Evolutionary conservation across 2,113 vertebrate genomes (phyloP).

Genomic region (Notechis scutatus): DNA sequence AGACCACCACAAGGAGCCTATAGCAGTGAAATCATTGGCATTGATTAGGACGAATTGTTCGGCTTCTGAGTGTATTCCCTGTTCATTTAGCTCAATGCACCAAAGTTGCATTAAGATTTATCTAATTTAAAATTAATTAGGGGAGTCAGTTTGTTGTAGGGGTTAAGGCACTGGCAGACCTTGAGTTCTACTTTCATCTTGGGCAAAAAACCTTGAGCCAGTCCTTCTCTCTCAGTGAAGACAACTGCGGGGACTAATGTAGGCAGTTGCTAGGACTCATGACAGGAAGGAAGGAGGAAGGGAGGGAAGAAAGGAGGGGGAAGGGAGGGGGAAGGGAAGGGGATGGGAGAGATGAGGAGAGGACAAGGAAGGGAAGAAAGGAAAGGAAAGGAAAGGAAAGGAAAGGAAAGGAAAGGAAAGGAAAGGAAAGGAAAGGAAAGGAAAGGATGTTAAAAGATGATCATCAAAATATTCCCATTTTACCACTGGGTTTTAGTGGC

Average conservation of each 20-base stretch:
- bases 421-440: background rate
- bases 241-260: background rate
- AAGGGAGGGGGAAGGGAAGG: too few relatives aligned
- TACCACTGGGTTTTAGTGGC: background rate
- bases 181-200: background rate
- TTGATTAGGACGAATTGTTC: background rate
- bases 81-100: background rate
- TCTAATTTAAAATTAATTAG: background rate
- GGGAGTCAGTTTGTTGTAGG: background rate
- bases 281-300: background rate
- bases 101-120: background rate
- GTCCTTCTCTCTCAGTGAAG: background rate
- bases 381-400: too few relatives aligned
- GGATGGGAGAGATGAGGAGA: too few relatives aligned
- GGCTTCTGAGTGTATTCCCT: background rate
- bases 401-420: background rate
- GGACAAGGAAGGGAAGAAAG: too few relatives aligned
- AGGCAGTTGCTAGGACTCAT: background rate
- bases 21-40: background rate
- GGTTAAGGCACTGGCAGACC: background rate
- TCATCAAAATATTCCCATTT: background rate
- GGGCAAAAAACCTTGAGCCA: background rate
- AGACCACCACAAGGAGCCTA: background rate
- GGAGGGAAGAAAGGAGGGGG: background rate
- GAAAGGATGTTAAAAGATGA: background rate